Evolutionary conservation across 2,888 invertebrate genomes (phyloP), one percentile per base, ranked within the genome.

Genomic region (Eupeodes latifasciatus): DNA sequence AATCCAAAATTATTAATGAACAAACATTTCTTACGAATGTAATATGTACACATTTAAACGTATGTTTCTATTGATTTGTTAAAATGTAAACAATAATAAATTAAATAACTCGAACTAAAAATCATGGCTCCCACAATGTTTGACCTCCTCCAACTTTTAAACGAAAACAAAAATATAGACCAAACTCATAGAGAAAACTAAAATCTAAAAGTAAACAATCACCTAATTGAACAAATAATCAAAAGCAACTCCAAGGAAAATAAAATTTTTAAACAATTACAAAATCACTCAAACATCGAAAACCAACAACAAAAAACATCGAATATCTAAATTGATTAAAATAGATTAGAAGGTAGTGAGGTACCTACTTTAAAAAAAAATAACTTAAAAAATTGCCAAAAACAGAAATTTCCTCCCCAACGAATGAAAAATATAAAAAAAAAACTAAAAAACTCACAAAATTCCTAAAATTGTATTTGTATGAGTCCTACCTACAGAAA

Each of bases 141-240:
- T 55, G 34, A 67, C 72, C 74, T 47, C 77, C 81, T 78, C 51
- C 53, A 47, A 76, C n/a, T 16, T 4, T 10, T 4, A 57, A 66
- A 40, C 11, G 78, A 19, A 61, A 75, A 16, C 44, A n/a, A 71
- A 80, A 76, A 40, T 49, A 36, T n/a, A 12, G 72, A 19, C 62
- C 5, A 57, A 79, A 74, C 62, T 47, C 57, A 66, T 7, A 36
- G 12, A 40, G 11, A 55, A 72, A 76, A 55, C n/a, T 6, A 12
- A 59, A 55, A 61, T 66, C 78, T 75, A 40, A 75, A 86, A 82
- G 82, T 71, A 82, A 82, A 86, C 78, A 82, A 57, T 82, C 67
- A 78, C 49, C 72, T 66, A 57, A 57, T 40, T 53, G 12, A 10
- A 19, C 55, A 9, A 9, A 55, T 9, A 11, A 61, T 62, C 5